Base-by-base conservation (phyloP, 1,140 invertebrate genomes). In the Pseudachorutes palmiensis region DNA sequence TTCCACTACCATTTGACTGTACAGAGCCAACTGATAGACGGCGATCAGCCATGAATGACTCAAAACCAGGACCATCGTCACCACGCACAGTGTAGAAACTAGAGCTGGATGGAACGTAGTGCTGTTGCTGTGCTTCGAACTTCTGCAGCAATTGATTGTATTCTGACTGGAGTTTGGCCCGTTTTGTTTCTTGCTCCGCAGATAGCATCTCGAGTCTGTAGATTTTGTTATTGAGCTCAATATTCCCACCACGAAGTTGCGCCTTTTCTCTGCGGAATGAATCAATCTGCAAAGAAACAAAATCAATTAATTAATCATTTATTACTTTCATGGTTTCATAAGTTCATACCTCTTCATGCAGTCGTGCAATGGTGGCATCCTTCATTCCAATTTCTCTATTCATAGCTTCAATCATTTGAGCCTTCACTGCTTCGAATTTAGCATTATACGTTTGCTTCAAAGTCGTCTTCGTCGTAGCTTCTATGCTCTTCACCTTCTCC, bases 1-100 rank as follows among this genome's bases (percentile, higher is more conserved):
- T 74, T 41, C 77, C 75, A 30, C 78, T 75, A 29, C 51, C 31
- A 16, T 48, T 66, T 1, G 72, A 73, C n/a, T 41, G 36, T 22
- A 69, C n/a, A 22, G 68, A 70, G 0, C 36, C 26, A 28, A 61
- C 41, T 0, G 72, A 70, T 2, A 66, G 41, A 14, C 69, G 33
- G 0, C 67, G 45, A 22, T 72, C 51, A 31, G 41, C n/a, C 1
- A 16, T 57, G 1, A 22, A 59, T 33, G 33, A 60, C 26, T n/a
- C n/a, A n/a, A 22, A 57, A 24, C 49, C 36, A 1, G 51, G 32
- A 3, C 29, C 26, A 1, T 31, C 49, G 26, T 57, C 64, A 32
- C 49, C 49, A 1, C 30, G 24, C 26, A 41, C 36, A 36, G 45
- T 22, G 36, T 16, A 45, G 19, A 19, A n/a, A 33, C 31, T 29